Conservation (phyloP, 1,140 invertebrate genomes). For the Nymphalis io region DNA sequence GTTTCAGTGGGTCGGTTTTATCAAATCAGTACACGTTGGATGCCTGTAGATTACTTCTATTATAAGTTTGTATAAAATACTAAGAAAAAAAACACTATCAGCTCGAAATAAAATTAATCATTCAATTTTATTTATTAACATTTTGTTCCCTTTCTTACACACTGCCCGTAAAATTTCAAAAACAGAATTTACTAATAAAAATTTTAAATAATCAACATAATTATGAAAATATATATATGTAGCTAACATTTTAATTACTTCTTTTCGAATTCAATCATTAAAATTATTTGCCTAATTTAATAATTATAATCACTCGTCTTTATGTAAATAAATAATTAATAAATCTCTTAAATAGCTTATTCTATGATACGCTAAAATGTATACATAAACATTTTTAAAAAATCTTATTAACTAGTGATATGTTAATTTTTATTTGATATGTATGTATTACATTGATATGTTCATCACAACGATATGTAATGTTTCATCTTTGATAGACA, state of each 20-base stretch:
- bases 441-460: constrained; percentile 71
- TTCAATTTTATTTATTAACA: constrained; percentile 45
- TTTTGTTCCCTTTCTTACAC: constrained; percentile 57
- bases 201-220: constrained; percentile 15
- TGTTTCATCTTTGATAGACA: constrained; percentile 1
- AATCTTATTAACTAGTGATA: constrained; percentile 69
- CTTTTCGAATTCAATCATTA: constrained; percentile 35
- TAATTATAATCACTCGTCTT: constrained; percentile 36
- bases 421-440: constrained; percentile 63
- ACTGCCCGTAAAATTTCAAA: constrained; percentile 42
- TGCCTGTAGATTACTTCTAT: constrained; percentile 59
- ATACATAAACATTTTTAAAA: constrained; percentile 77
- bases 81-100: constrained; percentile 46
- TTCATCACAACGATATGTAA: constrained; percentile 59
- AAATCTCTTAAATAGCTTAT: constrained; percentile 59
- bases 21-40: constrained; percentile 71
- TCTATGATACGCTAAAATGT: constrained; percentile 63
- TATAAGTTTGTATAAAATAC: constrained; percentile 54
- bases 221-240: constrained; percentile 32
- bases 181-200: constrained; percentile 33
- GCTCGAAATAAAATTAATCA: constrained; percentile 39
- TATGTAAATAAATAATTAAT: constrained; percentile 58
- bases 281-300: constrained; percentile 33
- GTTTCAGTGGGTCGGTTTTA: constrained; percentile 75
- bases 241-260: constrained; percentile 39